Percentiles rank a stretch among this genome's conserved stretches.
These are phyloP conservation scores for Falco peregrinus DNA, from an alignment of 2,797 vertebrate species.

Conservation along the genomic window DNA sequence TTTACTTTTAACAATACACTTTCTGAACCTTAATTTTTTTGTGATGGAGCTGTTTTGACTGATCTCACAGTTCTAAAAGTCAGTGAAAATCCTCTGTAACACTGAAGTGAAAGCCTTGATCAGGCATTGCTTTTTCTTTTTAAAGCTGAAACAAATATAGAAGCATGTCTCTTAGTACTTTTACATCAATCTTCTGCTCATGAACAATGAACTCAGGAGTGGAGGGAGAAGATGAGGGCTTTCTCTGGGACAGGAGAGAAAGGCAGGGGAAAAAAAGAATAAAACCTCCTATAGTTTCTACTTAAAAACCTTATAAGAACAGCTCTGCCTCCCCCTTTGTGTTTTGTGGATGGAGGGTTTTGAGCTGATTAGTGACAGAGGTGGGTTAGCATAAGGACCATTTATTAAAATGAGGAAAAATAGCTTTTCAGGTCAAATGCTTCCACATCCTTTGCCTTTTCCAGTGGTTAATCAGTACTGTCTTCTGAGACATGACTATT, in stretches of 20 bases:
- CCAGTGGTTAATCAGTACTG: not conserved
- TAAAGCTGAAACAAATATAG: not conserved
- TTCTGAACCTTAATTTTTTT: not conserved
- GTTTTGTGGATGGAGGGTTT: not conserved
- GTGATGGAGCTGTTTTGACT: constrained; percentile 11
- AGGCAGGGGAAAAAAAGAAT: not conserved
- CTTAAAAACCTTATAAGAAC: not conserved
- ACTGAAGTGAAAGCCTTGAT: not conserved
- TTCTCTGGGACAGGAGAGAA: not conserved
- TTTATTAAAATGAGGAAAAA: not conserved
- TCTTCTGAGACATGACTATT: not conserved
- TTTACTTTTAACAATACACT: not conserved
- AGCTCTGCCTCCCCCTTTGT: not conserved
- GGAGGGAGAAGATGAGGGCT: not conserved
- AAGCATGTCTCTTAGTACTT: not conserved
- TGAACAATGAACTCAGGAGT: not conserved
- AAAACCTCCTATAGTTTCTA: not conserved
- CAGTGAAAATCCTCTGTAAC: not conserved
- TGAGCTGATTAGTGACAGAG: not conserved
- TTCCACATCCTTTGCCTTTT: not conserved
- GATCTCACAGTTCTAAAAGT: not conserved
- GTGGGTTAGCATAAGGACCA: not conserved
- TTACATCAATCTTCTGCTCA: not conserved
- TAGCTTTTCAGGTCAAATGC: not conserved
- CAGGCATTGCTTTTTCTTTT: not conserved